Percentiles rank a stretch among this genome's conserved stretches.
Conservation (phyloP, 2,797 vertebrate genomes). For the Rhabdophis nuchalis region DNA sequence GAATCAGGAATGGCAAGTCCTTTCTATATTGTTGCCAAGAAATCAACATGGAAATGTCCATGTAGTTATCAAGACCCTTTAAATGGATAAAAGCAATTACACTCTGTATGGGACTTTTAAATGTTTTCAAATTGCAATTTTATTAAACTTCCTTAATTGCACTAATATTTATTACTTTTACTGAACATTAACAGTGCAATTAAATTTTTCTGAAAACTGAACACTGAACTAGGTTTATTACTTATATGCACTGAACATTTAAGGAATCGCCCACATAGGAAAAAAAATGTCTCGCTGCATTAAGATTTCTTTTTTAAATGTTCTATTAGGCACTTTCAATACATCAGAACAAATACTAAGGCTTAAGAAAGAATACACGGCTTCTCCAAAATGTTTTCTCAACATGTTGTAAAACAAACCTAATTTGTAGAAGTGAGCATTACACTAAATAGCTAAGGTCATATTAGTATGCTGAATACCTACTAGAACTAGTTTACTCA, state of each 20-base stretch:
- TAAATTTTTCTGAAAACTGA: not conserved
- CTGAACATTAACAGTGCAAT: not conserved
- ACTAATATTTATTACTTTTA: not conserved
- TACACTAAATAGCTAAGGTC: slow-evolving; percentile 21
- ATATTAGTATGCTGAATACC: not conserved
- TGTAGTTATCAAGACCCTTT: not conserved
- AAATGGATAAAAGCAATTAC: not conserved
- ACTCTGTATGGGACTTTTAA: not conserved
- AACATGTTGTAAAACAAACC: not conserved
- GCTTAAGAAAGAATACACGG: slow-evolving; percentile 7
- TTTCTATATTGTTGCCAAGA: not conserved
- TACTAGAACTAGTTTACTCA: not conserved
- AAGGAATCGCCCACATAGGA: slow-evolving; percentile 11
- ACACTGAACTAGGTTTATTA: not conserved
- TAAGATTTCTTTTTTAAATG: not conserved
- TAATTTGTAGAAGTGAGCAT: slow-evolving; percentile 10
- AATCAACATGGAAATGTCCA: not conserved
- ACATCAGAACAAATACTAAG: slow-evolving; percentile 1
- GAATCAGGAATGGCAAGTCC: not conserved
- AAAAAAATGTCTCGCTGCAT: not conserved
- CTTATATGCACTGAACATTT: not conserved
- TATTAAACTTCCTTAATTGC: not conserved
- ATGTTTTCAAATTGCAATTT: not conserved
- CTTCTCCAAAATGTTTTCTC: slow-evolving; percentile 9
- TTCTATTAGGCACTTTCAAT: slow-evolving; percentile 20